Percentiles rank a stretch among this genome's conserved stretches.
phyloP scores from a whole-genome alignment of 2,888 invertebrate species.

The Luffia ferchaultella region DNA sequence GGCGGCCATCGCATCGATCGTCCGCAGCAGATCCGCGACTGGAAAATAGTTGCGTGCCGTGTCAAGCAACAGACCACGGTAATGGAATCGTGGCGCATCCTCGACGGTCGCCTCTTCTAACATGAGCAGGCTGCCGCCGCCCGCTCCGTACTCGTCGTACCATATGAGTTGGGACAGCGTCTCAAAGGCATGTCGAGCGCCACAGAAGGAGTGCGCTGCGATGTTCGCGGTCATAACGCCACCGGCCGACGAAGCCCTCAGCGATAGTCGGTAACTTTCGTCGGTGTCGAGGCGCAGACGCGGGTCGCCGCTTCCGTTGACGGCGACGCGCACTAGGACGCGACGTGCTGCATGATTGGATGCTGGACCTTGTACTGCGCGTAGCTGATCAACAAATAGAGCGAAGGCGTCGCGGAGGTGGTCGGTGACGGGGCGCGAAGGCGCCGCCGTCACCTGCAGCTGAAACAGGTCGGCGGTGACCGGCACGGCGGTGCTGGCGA shows the following conservation, averaged over 20 bases:
- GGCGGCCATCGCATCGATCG: constrained; percentile 88
- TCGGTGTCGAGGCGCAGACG: constrained; percentile 73
- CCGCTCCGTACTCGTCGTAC: constrained; percentile 75
- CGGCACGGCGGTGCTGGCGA: constrained; percentile 71
- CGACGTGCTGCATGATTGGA: constrained; percentile 23
- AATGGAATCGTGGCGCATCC: constrained; percentile 80
- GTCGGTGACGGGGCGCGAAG: constrained; percentile 36
- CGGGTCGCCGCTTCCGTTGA: constrained; percentile 61
- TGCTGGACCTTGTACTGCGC: constrained; percentile 40
- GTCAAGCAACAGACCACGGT: constrained; percentile 89
- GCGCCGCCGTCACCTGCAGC: constrained; percentile 42
- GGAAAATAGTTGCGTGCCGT: constrained; percentile 91
- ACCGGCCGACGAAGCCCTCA: constrained; percentile 57
- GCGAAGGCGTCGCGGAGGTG: constrained; percentile 58
- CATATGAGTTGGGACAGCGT: constrained; percentile 83
- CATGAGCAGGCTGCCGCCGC: constrained; percentile 66
- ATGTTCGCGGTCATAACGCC: constrained; percentile 67
- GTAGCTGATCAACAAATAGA: constrained; percentile 58
- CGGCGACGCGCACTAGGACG: constrained; percentile 55
- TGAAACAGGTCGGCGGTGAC: constrained; percentile 62
- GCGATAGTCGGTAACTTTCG: constrained; percentile 77
- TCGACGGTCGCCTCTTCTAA: constrained; percentile 72
- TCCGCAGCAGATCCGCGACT: constrained; percentile 72
- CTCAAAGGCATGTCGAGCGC: constrained; percentile 80
- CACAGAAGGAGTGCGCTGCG: constrained; percentile 74